Base-by-base conservation (phyloP, 1,140 invertebrate genomes). In the Drosophila virilis region DNA sequence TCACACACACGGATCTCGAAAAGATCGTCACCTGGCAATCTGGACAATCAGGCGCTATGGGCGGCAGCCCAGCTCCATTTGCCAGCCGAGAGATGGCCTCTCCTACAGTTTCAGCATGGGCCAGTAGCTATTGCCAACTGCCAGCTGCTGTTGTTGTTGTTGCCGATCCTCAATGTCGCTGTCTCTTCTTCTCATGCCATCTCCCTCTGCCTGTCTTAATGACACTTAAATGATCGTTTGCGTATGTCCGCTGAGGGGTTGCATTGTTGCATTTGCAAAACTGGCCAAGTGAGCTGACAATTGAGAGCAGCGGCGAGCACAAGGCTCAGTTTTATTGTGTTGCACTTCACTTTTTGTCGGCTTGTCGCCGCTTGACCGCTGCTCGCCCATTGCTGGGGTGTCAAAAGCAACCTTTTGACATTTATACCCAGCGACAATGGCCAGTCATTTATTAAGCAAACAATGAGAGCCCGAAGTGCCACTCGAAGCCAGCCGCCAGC, bases 351-450 rank as follows among this genome's bases (percentile, higher is more conserved):
- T 54, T 58, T 15, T 55, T 60, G 60, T 70, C 73, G 60, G 55
- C 55, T 67, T 71, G 68, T 70, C 61, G 62, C 74, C 50, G 81
- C 70, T 70, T 85, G 81, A 81, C 82, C 82, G 62, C 82, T 79
- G 55, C 82, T 50, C 50, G 33, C 72, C 68, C 59, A 74, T 69
- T 65, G 58, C 74, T 48, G 62, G 79, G 70, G 83, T 88, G 83
- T 80, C 84, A 77, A 70, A 74, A 46, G 74, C 80, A 79, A 80
- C 84, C 84, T 89, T 84, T 88, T 88, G 84, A 80, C 84, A 88
- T 89, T 83, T 64, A 89, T 83, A 78, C 71, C 73, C 80, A 70
- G 32, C 52, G 84, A 88, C 84, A 88, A 88, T 89, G 70, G 77
- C 46, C 70, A 78, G 60, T 78, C 77, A 77, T 89, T 88, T 89